Evolutionary conservation across 2,888 invertebrate genomes (phyloP), one percentile per base, ranked within the genome.

Genomic region (Acanthoscelides obtectus): DNA sequence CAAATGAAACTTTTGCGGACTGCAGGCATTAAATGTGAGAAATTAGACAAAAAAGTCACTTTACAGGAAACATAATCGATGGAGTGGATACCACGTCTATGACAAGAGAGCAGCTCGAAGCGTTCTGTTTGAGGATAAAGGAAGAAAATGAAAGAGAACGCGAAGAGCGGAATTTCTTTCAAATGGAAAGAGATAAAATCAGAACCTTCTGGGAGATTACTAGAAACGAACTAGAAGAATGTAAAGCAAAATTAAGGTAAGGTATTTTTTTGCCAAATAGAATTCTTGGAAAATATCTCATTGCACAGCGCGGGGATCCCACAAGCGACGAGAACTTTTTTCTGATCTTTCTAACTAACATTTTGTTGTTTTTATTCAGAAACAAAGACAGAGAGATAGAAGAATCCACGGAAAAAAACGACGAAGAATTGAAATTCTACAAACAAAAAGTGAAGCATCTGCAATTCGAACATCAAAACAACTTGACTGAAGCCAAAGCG

Each of bases 201-300:
- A 90, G 96, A 77, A 95, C 95, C 2, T 97, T 97, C 84, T 98
- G 98, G 98, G 97, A 98, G 86, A 96, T 98, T 71, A 94, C 97
- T 0, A 90, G 95, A 77, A 92, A 94, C 79, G 95, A 98, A 82
- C 86, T 97, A 66, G 95, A 97, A 81, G 95, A 96, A 86, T 90
- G 91, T 17, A 91, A 92, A 82, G 93, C 94, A 4, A 88, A 89
- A 79, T 82, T 92, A 19, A 87, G 92, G 87, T 88, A 79, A n/a
- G n/a, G n/a, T n/a, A n/a, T n/a, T 22, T 1, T 21, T 65, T 22
- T 70, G 22, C 19, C 68, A 22, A 68, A 73, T 66, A 67, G 22
- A n/a, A n/a, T n/a, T n/a, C n/a, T n/a, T n/a, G n/a, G n/a, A n/a
- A n/a, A n/a, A n/a, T n/a, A n/a, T n/a, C n/a, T n/a, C n/a, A n/a